A percentile compares a stretch with the other conserved stretches of the same genome.
These are phyloP conservation scores for Rhagonycha lutea DNA, from an alignment of 2,888 invertebrate species.

Conservation along the genomic window DNA sequence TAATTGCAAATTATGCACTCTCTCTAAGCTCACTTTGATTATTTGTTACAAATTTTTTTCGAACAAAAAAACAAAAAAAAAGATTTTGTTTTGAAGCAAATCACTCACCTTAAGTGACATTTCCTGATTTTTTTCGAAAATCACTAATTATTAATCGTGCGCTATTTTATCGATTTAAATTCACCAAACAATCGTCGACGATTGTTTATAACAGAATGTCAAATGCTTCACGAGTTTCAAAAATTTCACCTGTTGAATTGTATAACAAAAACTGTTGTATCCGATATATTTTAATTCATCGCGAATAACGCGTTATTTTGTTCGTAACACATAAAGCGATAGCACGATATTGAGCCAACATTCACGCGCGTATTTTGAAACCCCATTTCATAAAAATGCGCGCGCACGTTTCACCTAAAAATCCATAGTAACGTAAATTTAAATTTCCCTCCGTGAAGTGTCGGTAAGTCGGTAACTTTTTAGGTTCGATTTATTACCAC, in stretches of 20 bases:
- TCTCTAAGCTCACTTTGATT: not conserved
- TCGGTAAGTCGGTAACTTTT: not conserved
- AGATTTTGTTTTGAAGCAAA: not conserved
- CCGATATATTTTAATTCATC: constrained; percentile 23
- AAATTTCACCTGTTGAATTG: constrained; percentile 36
- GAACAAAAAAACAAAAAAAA: not conserved
- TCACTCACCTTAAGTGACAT: not conserved
- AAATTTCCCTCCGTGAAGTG: constrained; percentile 14
- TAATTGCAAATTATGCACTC: not conserved
- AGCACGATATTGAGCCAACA: constrained; percentile 36
- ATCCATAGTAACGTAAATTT: constrained; percentile 21
- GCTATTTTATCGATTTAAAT: not conserved
- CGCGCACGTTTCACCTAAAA: constrained; percentile 13
- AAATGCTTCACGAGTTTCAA: not conserved
- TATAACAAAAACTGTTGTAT: constrained; percentile 31
- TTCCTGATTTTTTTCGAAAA: not conserved
- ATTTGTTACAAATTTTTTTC: not conserved
- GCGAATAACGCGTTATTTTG: constrained; percentile 30
- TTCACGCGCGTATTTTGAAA: constrained; percentile 37
- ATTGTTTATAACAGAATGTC: not conserved
- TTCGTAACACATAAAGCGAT: constrained; percentile 25
- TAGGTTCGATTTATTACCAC: not conserved
- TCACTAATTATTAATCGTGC: not conserved
- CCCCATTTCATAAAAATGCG: constrained; percentile 35
- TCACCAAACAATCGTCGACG: not conserved